phyloP scores from a whole-genome alignment of 2,797 vertebrate species.

The Serranus cabrilla region DNA sequence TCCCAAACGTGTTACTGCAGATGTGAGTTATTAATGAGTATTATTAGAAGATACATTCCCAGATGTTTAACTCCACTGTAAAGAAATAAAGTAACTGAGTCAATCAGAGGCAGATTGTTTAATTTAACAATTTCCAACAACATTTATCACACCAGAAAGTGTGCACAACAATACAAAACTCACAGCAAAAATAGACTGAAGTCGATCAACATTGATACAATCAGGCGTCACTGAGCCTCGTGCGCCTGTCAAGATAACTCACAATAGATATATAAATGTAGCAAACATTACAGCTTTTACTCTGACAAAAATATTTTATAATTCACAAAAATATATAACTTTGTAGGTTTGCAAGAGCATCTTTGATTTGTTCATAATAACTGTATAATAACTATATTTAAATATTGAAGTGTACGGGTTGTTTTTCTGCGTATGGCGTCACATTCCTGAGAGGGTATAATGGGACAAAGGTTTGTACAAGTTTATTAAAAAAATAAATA shows the following conservation, averaged over 20 bases:
- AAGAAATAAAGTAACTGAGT: not conserved
- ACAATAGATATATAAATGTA: slow-evolving; percentile 31
- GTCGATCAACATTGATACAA: slow-evolving; percentile 21
- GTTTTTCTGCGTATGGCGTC: slow-evolving; percentile 39
- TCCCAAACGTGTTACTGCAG: not conserved
- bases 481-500: slow-evolving; percentile 44
- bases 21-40: slow-evolving; percentile 2
- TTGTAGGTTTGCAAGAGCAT: slow-evolving; percentile 34
- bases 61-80: not conserved
- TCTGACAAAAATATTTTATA: slow-evolving; percentile 49
- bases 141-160: slow-evolving; percentile 51
- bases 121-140: slow-evolving; percentile 43
- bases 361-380: slow-evolving; percentile 10
- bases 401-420: slow-evolving; percentile 11
- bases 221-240: slow-evolving; percentile 3
- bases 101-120: slow-evolving; percentile 32
- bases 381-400: slow-evolving; percentile 19
- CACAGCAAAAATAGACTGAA: slow-evolving; percentile 68
- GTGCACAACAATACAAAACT: slow-evolving; percentile 75
- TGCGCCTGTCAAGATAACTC: slow-evolving; percentile 25
- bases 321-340: slow-evolving; percentile 61
- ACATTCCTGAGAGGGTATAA: slow-evolving; percentile 49
- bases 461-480: slow-evolving; percentile 3
- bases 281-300: slow-evolving; percentile 29
- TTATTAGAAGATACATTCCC: not conserved